Percentiles rank a stretch among this genome's conserved stretches.
Evolutionary conservation across 64 coral and sea anemone species (phyloP).

Genomic region (Pocillopora damicornis): DNA sequence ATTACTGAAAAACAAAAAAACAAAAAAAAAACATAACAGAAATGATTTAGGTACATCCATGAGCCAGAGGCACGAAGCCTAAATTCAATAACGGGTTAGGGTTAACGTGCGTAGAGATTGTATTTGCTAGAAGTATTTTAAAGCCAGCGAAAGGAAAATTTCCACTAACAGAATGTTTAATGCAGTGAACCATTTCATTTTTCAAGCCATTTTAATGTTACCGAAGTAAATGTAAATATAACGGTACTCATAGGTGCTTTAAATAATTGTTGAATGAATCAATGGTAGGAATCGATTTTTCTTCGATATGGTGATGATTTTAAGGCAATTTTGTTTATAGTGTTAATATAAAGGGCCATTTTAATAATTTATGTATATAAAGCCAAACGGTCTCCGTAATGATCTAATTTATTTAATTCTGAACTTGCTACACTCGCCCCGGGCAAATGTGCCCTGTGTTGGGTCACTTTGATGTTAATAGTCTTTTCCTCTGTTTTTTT

Average conservation of each 20-base stretch:
- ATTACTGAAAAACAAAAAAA: no score
- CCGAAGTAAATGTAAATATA: slow-evolving; percentile 27
- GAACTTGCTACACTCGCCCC: not conserved
- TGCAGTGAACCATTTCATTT: not conserved
- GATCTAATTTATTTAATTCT: slow-evolving; percentile 33
- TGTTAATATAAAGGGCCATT: not conserved
- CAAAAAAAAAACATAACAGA: no score
- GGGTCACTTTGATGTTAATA: no score
- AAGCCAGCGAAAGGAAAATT: not conserved
- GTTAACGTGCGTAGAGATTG: not conserved
- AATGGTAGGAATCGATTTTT: not conserved
- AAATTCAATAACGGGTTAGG: not conserved
- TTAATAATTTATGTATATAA: slow-evolving; percentile 23
- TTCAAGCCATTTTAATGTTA: not conserved
- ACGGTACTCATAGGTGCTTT: not conserved
- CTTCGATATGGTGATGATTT: not conserved
- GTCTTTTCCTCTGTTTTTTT: not conserved
- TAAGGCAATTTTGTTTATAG: not conserved
- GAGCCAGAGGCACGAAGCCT: no score
- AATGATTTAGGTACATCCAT: no score
- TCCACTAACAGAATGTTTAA: not conserved
- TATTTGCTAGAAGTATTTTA: not conserved
- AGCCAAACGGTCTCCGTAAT: not conserved
- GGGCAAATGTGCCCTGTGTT: not conserved
- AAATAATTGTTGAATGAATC: not conserved